Evolutionary conservation across 1,140 invertebrate species (phyloP), one percentile per base, ranked within the genome.

Genomic region (Drosophila athabasca): DNA sequence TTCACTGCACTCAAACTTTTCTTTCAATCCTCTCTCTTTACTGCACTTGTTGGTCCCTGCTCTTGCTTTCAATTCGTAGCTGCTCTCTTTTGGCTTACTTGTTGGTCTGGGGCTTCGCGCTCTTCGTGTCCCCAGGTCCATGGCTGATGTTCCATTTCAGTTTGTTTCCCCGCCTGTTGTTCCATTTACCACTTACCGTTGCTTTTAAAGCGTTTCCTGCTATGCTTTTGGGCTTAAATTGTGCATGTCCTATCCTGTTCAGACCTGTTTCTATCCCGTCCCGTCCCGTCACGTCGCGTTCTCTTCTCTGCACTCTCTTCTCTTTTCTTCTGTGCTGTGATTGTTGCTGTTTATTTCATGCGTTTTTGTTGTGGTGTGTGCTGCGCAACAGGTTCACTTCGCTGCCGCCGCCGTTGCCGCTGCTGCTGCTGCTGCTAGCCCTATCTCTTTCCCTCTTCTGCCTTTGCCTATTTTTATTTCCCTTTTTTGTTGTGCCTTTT

Each of bases 341-440:
- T 59, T 84, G 57, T 59, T 73, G 53, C 39, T 78, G 51, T 72
- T 84, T 62, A 68, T 59, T 61, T 78, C 52, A 58, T 59, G 59
- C 45, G 43, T 75, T 67, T 49, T 67, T 76, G 67, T 74, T 70
- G 70, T 76, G 76, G 49, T 55, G 59, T 55, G 59, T 26, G 24
- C 24, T 73, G 71, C 58, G 83, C 83, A 87, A 87, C 83, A 87
- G 83, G 83, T 87, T 87, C 76, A 87, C 43, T 48, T 43, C 64
- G 51, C 53, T 46, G 49, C 43, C 26, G 3, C 54, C 7, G 54
- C 39, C 15, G 26, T 22, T 48, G 29, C 62, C n/a, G 29, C 15
- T 35, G n/a, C 44, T 45, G 49, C 26, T 41, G 9, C 54, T 11
- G 54, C 44, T 39, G 5, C 35, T 45, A 43, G 7, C 8, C 49